Conservation (phyloP, 1,140 invertebrate species). For the Ostrea edulis region DNA sequence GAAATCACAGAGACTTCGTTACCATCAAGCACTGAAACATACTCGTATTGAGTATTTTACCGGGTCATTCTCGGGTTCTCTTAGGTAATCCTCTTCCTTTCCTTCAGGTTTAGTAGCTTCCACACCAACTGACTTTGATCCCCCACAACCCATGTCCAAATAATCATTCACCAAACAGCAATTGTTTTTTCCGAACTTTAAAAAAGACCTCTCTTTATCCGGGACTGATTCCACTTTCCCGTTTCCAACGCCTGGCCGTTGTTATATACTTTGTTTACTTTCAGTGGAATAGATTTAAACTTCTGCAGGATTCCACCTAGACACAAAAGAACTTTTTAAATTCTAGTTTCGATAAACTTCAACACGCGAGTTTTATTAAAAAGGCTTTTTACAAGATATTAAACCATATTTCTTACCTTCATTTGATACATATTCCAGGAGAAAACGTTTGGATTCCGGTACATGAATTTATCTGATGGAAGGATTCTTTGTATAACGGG, state of each 20-base stretch:
- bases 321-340: neutral
- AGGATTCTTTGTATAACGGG: neutral
- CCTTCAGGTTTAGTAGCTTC: neutral
- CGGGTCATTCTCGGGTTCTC: constrained; percentile 8
- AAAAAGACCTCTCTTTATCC: neutral
- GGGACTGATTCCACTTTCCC: neutral
- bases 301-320: neutral
- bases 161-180: neutral
- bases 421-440: neutral
- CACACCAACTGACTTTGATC: neutral
- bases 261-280: neutral
- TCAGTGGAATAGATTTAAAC: neutral
- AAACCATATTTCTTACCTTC: neutral
- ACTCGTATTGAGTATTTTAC: neutral
- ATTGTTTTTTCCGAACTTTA: neutral
- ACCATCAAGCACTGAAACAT: too few relatives aligned
- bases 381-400: neutral
- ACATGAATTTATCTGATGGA: neutral
- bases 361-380: neutral
- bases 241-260: neutral
- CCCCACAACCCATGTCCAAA: neutral
- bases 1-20: too few relatives aligned
- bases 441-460: neutral
- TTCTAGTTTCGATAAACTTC: neutral
- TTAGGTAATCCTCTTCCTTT: neutral